phyloP scores from a whole-genome alignment of 1,140 invertebrate species.

The Listronotus bonariensis region DNA sequence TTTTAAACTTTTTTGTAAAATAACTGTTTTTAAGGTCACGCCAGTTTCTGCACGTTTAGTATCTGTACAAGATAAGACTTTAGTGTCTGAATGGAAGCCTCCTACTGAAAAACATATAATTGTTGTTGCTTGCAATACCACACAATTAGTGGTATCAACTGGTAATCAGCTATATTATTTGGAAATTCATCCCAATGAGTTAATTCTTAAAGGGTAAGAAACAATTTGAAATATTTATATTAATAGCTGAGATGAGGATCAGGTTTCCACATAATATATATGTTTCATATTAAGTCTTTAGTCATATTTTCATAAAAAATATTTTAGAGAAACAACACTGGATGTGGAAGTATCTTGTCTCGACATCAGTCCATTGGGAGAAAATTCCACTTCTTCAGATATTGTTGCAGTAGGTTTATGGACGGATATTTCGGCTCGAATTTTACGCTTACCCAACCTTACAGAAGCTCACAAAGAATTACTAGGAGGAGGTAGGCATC shows the following conservation, averaged over 20 bases:
- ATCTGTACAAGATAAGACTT: constrained; percentile 66
- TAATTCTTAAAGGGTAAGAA: constrained; percentile 67
- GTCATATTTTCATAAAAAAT: too few relatives aligned
- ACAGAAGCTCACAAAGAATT: constrained; percentile 82
- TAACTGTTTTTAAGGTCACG: constrained; percentile 62
- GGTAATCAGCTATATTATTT: constrained; percentile 90
- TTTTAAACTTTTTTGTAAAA: too few relatives aligned
- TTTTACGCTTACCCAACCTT: constrained; percentile 79
- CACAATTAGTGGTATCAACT: constrained; percentile 86
- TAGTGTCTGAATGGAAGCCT: constrained; percentile 80
- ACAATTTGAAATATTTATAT: neutral
- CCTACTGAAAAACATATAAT: constrained; percentile 78
- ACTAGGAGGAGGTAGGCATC: constrained; percentile 74
- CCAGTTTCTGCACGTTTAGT: constrained; percentile 72
- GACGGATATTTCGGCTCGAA: constrained; percentile 94
- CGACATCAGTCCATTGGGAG: constrained; percentile 85
- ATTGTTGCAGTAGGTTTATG: constrained; percentile 93
- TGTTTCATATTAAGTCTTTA: neutral
- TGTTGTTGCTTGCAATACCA: constrained; percentile 83
- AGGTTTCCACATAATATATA: neutral
- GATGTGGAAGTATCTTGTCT: constrained; percentile 96
- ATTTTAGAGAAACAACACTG: constrained; percentile 67
- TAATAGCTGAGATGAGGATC: neutral
- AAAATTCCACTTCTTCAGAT: constrained; percentile 65
- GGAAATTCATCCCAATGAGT: constrained; percentile 71